Evolutionary conservation across 2,797 vertebrate genomes (phyloP).

Genomic region (Lacerta viridis): DNA sequence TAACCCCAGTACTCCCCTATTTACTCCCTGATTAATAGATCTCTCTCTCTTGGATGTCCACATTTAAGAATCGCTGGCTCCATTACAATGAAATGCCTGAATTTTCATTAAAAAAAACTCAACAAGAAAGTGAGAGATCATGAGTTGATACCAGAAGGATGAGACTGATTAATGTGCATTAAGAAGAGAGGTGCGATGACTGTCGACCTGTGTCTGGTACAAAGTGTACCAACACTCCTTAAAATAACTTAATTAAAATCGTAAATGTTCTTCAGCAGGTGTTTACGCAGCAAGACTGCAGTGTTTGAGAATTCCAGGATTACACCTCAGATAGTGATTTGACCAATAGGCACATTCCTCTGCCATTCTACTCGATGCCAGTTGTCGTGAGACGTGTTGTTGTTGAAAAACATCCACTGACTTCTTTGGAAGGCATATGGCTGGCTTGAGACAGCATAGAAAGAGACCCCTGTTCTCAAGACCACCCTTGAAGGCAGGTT

Average conservation of each 20-base stretch:
- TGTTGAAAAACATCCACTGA: background rate
- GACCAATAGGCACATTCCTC: background rate
- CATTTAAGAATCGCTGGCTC: background rate
- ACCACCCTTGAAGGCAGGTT: background rate
- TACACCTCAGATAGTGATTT: background rate
- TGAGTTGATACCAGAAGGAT: background rate
- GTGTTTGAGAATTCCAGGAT: slow-evolving; percentile 6
- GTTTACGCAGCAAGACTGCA: slow-evolving; percentile 11
- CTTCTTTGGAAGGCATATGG: slow-evolving; percentile 1
- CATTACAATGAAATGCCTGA: background rate
- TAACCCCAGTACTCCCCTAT: too few relatives aligned
- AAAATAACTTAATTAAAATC: slow-evolving; percentile 38
- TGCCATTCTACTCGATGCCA: background rate
- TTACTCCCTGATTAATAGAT: too few relatives aligned
- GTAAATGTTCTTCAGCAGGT: slow-evolving; percentile 21
- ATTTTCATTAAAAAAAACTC: background rate
- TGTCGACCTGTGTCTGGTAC: background rate
- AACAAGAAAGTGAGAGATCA: background rate
- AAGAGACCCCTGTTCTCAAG: background rate
- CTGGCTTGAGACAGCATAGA: background rate
- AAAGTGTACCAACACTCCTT: slow-evolving; percentile 7
- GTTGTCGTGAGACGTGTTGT: background rate
- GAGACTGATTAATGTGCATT: background rate
- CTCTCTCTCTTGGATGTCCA: too few relatives aligned
- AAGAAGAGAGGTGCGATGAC: background rate